Percentiles rank a stretch among this genome's conserved stretches.
Evolutionary conservation across 1,140 invertebrate species (phyloP).

Genomic region (Danaus melanippus): DNA sequence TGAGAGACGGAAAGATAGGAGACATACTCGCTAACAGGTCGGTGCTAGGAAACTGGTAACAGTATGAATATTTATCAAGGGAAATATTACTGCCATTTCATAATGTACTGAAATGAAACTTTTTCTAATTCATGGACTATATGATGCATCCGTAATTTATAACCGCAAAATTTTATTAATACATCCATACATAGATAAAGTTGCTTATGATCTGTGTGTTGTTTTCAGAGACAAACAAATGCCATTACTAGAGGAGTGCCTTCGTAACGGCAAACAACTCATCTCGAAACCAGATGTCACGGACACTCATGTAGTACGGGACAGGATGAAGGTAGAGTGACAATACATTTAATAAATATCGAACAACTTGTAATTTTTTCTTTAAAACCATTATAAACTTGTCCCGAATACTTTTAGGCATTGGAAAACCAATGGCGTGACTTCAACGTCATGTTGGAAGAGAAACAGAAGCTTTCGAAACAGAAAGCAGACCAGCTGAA

Average conservation of each 20-base stretch:
- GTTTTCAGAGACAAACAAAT: slow-evolving; percentile 57
- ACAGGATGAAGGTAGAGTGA: slow-evolving; percentile 81
- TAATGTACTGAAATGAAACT: not conserved
- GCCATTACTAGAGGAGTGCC: slow-evolving; percentile 81
- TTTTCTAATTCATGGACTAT: too few species aligned
- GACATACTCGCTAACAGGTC: too few species aligned
- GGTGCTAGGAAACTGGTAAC: slow-evolving; percentile 21
- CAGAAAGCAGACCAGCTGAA: slow-evolving; percentile 86
- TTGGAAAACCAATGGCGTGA: slow-evolving; percentile 92
- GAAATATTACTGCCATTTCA: slow-evolving; percentile 1
- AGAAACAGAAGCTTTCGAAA: slow-evolving; percentile 86
- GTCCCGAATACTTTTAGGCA: slow-evolving; percentile 54
- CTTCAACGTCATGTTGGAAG: slow-evolving; percentile 83
- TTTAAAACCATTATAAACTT: not conserved
- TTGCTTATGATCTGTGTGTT: too few species aligned
- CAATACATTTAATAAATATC: not conserved
- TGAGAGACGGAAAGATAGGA: slow-evolving; percentile 28
- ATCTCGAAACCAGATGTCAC: slow-evolving; percentile 92
- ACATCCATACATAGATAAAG: too few species aligned
- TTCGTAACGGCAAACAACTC: slow-evolving; percentile 85
- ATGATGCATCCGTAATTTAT: too few species aligned
- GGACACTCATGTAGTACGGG: slow-evolving; percentile 87
- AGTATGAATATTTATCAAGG: not conserved
- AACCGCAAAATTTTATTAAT: too few species aligned
- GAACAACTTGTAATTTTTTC: slow-evolving; percentile 1